Evolutionary conservation across 2,888 invertebrate genomes (phyloP).

Genomic region (Andricus curvator): DNA sequence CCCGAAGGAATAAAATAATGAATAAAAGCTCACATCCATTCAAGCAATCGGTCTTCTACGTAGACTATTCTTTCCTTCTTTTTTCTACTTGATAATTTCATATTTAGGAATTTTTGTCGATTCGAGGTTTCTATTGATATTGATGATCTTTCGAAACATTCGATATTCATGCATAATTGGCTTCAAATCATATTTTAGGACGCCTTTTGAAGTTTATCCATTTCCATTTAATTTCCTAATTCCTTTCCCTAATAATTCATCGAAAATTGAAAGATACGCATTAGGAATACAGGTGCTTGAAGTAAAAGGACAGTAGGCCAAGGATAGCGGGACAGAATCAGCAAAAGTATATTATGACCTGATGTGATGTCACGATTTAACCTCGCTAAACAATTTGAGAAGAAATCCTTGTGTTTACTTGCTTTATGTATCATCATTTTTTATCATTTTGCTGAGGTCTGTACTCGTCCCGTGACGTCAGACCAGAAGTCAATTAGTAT

Average conservation of each 20-base stretch:
- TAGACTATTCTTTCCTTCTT: background rate
- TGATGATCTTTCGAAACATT: background rate
- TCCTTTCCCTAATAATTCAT: background rate
- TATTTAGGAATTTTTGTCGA: background rate
- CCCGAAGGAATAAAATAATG: constrained; percentile 4
- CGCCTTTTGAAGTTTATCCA: background rate
- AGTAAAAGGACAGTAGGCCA: constrained; percentile 54
- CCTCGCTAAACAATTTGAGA: constrained; percentile 39
- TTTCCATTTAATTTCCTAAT: background rate
- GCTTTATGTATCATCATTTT: background rate
- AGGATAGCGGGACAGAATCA: constrained; percentile 52
- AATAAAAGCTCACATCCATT: constrained; percentile 37
- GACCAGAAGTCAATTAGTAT: too few relatives aligned
- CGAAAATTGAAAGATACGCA: background rate
- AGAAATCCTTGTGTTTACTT: constrained; percentile 7
- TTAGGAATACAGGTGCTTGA: constrained; percentile 25
- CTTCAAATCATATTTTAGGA: background rate
- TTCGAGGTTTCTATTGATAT: background rate
- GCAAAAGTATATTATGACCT: constrained; percentile 43
- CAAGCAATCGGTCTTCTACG: background rate
- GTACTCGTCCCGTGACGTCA: background rate
- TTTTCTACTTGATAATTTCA: background rate
- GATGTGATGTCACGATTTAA: constrained; percentile 42
- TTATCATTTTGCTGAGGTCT: background rate
- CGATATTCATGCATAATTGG: background rate